These are phyloP conservation scores for Myrmecobius fasciatus DNA, from an alignment of 2,113 vertebrate genomes.

Conservation along the genomic window DNA sequence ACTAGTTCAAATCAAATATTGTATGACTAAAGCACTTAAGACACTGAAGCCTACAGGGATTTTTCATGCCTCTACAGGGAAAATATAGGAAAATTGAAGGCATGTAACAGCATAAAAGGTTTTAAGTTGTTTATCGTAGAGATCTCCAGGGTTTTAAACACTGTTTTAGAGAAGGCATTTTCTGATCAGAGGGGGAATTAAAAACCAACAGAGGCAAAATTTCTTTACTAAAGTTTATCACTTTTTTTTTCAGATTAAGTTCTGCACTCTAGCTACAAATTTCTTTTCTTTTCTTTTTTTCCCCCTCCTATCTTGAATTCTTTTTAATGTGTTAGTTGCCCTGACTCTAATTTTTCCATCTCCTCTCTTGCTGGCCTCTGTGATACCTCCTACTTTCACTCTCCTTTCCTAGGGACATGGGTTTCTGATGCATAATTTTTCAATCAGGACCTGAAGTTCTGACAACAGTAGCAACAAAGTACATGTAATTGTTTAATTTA, in stretches of 20 bases:
- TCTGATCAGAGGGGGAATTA: constrained; percentile 46
- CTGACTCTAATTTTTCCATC: constrained; percentile 28
- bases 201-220: constrained; percentile 51
- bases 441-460: not conserved
- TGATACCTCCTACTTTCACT: not conserved
- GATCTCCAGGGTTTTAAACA: constrained; percentile 62
- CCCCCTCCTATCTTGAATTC: not conserved
- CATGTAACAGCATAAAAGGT: constrained; percentile 41
- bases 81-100: constrained; percentile 67
- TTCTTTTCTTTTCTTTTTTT: constrained; percentile 8
- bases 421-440: not conserved
- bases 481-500: not conserved
- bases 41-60: constrained; percentile 52
- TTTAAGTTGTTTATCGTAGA: constrained; percentile 65
- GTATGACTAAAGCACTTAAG: constrained; percentile 61
- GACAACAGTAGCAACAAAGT: not conserved
- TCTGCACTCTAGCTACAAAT: not conserved
- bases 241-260: constrained; percentile 36
- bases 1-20: constrained; percentile 65
- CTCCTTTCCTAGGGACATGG: not conserved
- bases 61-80: constrained; percentile 53
- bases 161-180: constrained; percentile 57
- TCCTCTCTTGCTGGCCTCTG: not conserved
- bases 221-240: constrained; percentile 48
- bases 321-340: not conserved